phyloP scores from a whole-genome alignment of 1,140 invertebrate genomes.

The Macrobrachium rosenbergii region DNA sequence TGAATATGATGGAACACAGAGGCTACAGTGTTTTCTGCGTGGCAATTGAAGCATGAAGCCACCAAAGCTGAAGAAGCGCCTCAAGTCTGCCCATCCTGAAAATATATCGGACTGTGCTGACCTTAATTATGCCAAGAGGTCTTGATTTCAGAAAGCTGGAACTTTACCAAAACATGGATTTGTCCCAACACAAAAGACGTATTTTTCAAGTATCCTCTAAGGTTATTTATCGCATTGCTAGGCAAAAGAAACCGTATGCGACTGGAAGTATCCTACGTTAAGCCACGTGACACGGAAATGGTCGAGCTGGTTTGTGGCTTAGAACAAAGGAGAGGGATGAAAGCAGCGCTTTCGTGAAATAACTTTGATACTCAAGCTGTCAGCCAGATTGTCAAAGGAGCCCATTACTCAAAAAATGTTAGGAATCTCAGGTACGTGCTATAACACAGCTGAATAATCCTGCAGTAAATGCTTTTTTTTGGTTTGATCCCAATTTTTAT shows the following conservation, averaged over 20 bases:
- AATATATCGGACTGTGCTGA: constrained; percentile 21
- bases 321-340: constrained; percentile 22
- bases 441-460: too few relatives aligned
- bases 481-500: too few relatives aligned
- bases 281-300: constrained; percentile 28
- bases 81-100: constrained; percentile 23
- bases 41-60: constrained; percentile 38
- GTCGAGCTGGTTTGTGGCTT: constrained; percentile 27
- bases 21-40: constrained; percentile 32
- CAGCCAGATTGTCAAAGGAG: too few relatives aligned
- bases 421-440: too few relatives aligned
- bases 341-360: constrained; percentile 18
- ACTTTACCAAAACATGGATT: constrained; percentile 26
- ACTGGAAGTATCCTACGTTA: constrained; percentile 1
- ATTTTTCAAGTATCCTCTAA: constrained; percentile 45
- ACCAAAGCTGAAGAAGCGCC: constrained; percentile 31
- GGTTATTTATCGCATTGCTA: constrained; percentile 24
- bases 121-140: constrained; percentile 8
- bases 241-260: constrained; percentile 26
- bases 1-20: constrained; percentile 29
- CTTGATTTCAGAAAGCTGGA: constrained; percentile 28
- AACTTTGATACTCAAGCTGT: too few relatives aligned
- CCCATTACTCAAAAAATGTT: too few relatives aligned
- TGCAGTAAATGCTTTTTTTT: too few relatives aligned
- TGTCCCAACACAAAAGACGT: constrained; percentile 53